Percentiles rank a stretch among this genome's conserved stretches.
Evolutionary conservation across 2,113 vertebrate species (phyloP).

Genomic region (Entosphenus tridentatus): DNA sequence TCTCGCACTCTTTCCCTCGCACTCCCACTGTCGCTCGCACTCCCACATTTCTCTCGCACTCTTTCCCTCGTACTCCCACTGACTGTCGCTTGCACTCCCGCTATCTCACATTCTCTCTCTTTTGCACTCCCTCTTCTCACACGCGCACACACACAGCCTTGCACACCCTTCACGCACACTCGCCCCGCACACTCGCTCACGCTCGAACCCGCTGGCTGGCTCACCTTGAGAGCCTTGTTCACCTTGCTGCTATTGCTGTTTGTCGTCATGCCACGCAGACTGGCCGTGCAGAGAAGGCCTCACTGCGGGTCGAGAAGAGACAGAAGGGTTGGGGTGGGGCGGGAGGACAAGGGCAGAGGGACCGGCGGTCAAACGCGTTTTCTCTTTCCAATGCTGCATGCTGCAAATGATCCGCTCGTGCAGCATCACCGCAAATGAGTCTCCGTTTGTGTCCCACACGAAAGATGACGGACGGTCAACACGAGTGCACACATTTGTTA

Average conservation of each 20-base stretch:
- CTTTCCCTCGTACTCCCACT: no score
- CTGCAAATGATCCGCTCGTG: no score
- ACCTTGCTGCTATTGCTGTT: constrained; percentile 1
- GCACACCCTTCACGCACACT: background rate
- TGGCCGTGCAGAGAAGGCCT: background rate
- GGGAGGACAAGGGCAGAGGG: background rate
- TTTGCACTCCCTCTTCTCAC: background rate
- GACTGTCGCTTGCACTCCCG: background rate
- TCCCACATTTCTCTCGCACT: background rate
- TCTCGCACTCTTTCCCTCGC: background rate
- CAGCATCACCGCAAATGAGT: no score
- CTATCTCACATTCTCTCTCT: background rate
- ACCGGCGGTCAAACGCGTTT: no score
- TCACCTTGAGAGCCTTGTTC: constrained; percentile 6
- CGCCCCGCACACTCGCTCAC: background rate
- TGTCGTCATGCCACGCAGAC: constrained; percentile 1
- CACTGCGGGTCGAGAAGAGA: background rate
- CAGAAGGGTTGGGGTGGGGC: background rate
- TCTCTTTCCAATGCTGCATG: no score
- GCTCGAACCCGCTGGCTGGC: background rate
- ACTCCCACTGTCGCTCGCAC: background rate
- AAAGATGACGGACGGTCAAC: no score
- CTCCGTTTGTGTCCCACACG: no score
- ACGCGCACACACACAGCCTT: background rate
- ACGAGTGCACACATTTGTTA: no score